Evolutionary conservation across 2,888 invertebrate species (phyloP), one percentile per base, ranked within the genome.

Genomic region (Agonopterix alstromeriana): DNA sequence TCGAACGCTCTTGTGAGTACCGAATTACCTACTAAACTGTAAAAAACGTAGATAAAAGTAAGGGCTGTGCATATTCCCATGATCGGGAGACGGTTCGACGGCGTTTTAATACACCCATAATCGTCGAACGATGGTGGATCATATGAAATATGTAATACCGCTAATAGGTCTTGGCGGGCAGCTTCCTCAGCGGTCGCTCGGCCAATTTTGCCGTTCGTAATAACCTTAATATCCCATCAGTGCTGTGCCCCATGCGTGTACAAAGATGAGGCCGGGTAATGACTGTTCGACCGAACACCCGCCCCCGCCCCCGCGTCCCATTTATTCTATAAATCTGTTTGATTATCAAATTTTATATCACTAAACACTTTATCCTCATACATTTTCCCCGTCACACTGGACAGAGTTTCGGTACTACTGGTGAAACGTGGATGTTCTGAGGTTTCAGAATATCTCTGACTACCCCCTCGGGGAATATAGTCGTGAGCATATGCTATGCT

Each of bases 161-260:
- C 82, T 84, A 85, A 85, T 86, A 85, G 82, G 81, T 75, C 72
- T 78, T 69, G 73, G 78, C 70, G 78, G 77, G 81, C 74, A 84
- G 87, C 87, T 88, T 82, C 87, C 85, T 88, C 83, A 87, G 87
- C 87, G 87, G 87, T 86, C 79, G 83, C 73, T 75, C 67, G 74
- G 75, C 77, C 85, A 86, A 85, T 85, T 86, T 87, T 55, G 74
- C 82, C 78, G 73, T 77, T 76, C 67, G 78, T 87, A 86, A 87
- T 87, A 83, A 78, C 83, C 75, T 81, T 87, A 87, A 87, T 86
- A 82, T 77, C 77, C 83, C 83, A 79, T 82, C 80, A 78, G 72
- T 73, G 76, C 72, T 75, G 67, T 75, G 77, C 74, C 66, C 70
- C 76, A 72, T 78, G 80, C 82, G 79, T 82, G 81, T 83, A 82